These are phyloP conservation scores for Equus przewalskii DNA, from an alignment of 2,113 vertebrate species.

Conservation along the genomic window DNA sequence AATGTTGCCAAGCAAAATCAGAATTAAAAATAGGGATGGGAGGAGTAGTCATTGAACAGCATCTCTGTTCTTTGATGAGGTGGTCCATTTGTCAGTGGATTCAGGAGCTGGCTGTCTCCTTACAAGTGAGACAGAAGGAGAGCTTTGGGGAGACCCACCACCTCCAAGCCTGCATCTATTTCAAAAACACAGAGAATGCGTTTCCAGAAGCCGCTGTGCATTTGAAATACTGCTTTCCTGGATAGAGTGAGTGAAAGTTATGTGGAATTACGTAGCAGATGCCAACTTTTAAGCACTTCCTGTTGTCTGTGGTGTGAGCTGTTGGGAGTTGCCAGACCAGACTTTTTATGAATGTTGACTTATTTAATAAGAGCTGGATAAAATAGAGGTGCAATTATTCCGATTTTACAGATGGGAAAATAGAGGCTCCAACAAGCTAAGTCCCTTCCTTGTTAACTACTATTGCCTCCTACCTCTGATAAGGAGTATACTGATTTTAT, in stretches of 20 bases:
- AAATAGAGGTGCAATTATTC: neutral
- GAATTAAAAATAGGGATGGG: neutral
- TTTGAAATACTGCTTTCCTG: slow-evolving; percentile 3
- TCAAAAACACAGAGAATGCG: neutral
- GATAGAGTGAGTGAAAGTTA: neutral
- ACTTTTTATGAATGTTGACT: neutral
- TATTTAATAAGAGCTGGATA: slow-evolving; percentile 2
- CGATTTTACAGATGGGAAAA: neutral
- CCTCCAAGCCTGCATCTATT: neutral
- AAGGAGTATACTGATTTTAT: neutral
- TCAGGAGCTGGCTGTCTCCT: neutral
- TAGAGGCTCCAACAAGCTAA: neutral
- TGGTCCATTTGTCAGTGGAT: neutral
- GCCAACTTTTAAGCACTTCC: neutral
- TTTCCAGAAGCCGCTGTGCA: neutral
- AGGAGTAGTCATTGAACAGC: neutral
- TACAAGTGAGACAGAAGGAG: neutral
- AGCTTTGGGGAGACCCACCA: neutral
- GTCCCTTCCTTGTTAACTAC: neutral
- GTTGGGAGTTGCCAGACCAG: neutral
- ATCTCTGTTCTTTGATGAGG: neutral
- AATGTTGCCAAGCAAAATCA: neutral
- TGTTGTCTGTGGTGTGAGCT: neutral
- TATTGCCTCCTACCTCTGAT: neutral
- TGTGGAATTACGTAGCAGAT: neutral